Evolutionary conservation across 2,888 invertebrate genomes (phyloP).

Genomic region (Seira ritae): DNA sequence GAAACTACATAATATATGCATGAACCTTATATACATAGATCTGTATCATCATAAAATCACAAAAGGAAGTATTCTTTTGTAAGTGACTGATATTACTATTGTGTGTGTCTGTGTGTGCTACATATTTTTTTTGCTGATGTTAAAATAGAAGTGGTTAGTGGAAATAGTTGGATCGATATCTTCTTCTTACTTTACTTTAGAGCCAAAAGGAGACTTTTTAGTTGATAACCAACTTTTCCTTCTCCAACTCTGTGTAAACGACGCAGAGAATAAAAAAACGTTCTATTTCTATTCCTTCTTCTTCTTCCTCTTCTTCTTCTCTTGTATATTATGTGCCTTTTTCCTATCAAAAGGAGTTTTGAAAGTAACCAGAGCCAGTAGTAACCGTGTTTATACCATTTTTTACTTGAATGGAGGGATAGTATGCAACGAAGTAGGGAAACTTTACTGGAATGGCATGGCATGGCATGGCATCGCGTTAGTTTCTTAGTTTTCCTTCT

Average conservation of each 20-base stretch:
- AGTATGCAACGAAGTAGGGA: not conserved
- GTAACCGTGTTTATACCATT: not conserved
- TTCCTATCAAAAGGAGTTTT: not conserved
- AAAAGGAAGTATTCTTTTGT: too few species aligned
- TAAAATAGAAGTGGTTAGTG: not conserved
- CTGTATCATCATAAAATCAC: too few species aligned
- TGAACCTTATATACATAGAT: too few species aligned
- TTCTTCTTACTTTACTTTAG: slow-evolving; percentile 46
- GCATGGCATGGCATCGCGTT: too few species aligned
- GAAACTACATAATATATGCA: too few species aligned
- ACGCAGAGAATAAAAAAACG: slow-evolving; percentile 26
- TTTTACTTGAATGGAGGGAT: slow-evolving; percentile 41
- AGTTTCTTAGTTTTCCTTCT: not conserved
- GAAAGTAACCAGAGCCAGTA: not conserved
- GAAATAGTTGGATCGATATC: slow-evolving; percentile 63
- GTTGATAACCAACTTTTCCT: slow-evolving; percentile 64
- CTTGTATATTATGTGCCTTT: not conserved
- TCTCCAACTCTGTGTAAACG: slow-evolving; percentile 60
- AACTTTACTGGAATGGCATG: not conserved
- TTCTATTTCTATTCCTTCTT: slow-evolving; percentile 23
- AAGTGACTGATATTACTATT: too few species aligned
- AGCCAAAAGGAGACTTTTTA: slow-evolving; percentile 57
- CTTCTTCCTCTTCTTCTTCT: slow-evolving; percentile 34
- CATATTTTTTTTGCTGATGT: too few species aligned
- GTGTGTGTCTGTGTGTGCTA: too few species aligned